phyloP scores from a whole-genome alignment of 2,113 vertebrate genomes.

The Oncorhynchus tshawytscha region DNA sequence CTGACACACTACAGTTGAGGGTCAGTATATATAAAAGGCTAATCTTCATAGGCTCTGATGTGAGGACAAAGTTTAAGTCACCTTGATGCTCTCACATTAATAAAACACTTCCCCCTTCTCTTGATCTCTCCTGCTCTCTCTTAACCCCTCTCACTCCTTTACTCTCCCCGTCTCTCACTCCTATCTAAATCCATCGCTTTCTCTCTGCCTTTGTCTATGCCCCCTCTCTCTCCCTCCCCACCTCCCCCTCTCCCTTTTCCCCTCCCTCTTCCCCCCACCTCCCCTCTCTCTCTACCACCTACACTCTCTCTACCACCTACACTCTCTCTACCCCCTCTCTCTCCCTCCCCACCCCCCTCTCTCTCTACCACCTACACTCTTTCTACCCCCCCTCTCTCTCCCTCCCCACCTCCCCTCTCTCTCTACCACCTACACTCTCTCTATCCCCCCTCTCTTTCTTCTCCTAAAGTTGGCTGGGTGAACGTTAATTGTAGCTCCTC shows the following conservation, averaged over 20 bases:
- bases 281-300: neutral
- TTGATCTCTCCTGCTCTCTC: slow-evolving; percentile 42
- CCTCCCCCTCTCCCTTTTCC: too few relatives aligned
- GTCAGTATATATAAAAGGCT: slow-evolving; percentile 9
- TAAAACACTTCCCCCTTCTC: slow-evolving; percentile 33
- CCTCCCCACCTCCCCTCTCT: slow-evolving; percentile 11
- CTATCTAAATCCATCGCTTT: neutral
- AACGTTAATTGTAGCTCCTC: slow-evolving; percentile 33
- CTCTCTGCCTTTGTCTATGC: neutral
- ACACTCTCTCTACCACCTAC: neutral
- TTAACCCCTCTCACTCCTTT: slow-evolving; percentile 24
- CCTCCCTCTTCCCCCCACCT: neutral
- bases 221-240: neutral
- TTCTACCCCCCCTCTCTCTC: slow-evolving; percentile 4
- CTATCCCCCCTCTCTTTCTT: slow-evolving; percentile 19
- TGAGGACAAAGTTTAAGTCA: slow-evolving; percentile 39
- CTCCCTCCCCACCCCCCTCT: neutral
- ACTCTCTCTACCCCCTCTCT: neutral
- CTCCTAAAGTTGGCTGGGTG: slow-evolving; percentile 34
- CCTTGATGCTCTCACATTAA: slow-evolving; percentile 41
- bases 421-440: neutral
- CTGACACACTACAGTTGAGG: neutral
- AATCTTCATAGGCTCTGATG: slow-evolving; percentile 25
- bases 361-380: neutral
- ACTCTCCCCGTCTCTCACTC: neutral